Conservation (phyloP, 2,888 invertebrate species). For the Eledone cirrhosa region DNA sequence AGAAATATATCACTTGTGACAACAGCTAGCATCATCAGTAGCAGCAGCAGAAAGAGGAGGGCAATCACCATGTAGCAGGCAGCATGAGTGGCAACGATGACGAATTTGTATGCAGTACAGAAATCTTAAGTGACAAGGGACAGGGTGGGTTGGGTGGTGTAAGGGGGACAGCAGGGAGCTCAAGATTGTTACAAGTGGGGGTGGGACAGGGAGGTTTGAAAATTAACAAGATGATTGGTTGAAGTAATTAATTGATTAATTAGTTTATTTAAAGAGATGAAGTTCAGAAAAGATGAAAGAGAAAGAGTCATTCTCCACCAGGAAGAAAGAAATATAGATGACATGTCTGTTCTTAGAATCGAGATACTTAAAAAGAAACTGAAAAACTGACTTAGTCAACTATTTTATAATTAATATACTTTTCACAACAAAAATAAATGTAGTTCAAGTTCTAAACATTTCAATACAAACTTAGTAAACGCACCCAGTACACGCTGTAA, state of each 20-base stretch:
- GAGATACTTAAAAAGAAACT: too few relatives aligned
- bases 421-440: too few relatives aligned
- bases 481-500: too few relatives aligned
- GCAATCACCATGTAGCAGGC: background rate
- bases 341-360: too few relatives aligned
- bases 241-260: background rate
- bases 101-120: slow-evolving; percentile 24
- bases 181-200: background rate
- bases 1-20: slow-evolving; percentile 24
- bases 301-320: too few relatives aligned
- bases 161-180: background rate
- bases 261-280: too few relatives aligned
- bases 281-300: too few relatives aligned
- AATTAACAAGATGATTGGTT: background rate
- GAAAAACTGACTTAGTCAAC: too few relatives aligned
- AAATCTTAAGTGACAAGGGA: slow-evolving; percentile 1
- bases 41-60: slow-evolving; percentile 7
- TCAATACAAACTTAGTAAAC: too few relatives aligned
- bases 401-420: too few relatives aligned
- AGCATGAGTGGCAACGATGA: slow-evolving; percentile 16
- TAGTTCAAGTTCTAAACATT: too few relatives aligned
- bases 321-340: too few relatives aligned
- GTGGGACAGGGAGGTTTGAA: background rate
- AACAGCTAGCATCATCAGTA: slow-evolving; percentile 19
- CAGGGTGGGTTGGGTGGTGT: background rate